Evolutionary conservation across 1,140 invertebrate species (phyloP), one percentile per base, ranked within the genome.

Genomic region (Zaprionus vittiger): DNA sequence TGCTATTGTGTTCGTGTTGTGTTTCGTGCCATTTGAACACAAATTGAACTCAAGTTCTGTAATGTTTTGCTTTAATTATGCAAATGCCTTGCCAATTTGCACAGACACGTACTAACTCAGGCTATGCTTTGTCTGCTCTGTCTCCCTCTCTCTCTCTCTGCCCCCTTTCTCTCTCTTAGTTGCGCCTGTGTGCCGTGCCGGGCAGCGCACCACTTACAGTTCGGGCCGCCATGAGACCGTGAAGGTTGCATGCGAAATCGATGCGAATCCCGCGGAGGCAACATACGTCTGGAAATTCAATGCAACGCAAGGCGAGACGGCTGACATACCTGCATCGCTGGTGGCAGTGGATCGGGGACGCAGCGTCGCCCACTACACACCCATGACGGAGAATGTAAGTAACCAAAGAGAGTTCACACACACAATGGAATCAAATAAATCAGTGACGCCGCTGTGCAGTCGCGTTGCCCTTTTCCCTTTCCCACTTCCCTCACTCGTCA

Each of bases 251-350:
- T 98, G 97, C 92, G 96, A 97, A 85, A 93, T 98, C 47, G 96
- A 97, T 74, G 96, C 96, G n/a, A 97, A 97, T 93, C 97, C 97
- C 72, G 93, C 95, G 75, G 95, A 95, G 69, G 93, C 96, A 9
- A 94, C 93, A 69, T 97, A 96, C 91, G 94, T 94, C 47, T 97
- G 96, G 96, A 96, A 95, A 92, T 96, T 97, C 93, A 96, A 97
- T 93, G 96, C 96, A 85, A 95, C 95, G 17, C 95, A 94, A 71
- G 94, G 94, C 77, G 95, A 96, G 67, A 94, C 94, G 5, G 93
- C 96, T 62, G 95, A 96, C 89, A 95, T 96, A 75, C 94, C 95
- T 1, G 94, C 94, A 55, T 95, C 93, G 37, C 93, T 94, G 67
- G 94, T 95, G 61, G 93, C 93, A 66, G 94, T 93, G 60, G 95